Conservation (phyloP, 2,797 vertebrate species). For the Pogoniulus pusillus region DNA sequence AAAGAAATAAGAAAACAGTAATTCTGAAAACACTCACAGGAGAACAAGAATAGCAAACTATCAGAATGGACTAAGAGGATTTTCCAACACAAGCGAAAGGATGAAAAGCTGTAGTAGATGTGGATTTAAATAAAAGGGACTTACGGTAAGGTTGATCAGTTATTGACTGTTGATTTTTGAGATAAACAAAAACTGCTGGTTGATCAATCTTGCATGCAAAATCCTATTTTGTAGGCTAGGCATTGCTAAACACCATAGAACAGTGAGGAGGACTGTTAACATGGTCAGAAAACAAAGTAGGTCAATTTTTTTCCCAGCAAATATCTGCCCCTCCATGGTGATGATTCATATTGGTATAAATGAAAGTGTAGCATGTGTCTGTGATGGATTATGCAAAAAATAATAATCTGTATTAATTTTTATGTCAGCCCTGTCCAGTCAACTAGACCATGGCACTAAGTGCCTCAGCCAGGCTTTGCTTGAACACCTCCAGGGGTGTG, state of each 20-base stretch:
- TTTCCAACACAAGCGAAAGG: background rate
- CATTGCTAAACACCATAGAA: background rate
- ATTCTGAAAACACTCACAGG: background rate
- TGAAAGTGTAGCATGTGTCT: background rate
- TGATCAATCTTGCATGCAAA: background rate
- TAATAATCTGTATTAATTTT: too few species aligned
- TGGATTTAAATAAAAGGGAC: background rate
- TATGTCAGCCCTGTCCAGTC: too few species aligned
- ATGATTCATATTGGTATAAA: background rate
- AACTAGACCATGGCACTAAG: too few species aligned
- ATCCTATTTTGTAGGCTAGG: background rate
- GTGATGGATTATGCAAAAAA: too few species aligned
- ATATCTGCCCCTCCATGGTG: rapidly evolving
- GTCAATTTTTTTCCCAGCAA: background rate
- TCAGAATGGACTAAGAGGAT: background rate
- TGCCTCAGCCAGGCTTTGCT: too few species aligned
- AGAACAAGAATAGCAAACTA: background rate
- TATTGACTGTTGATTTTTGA: background rate
- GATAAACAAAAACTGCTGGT: background rate
- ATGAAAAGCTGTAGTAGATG: background rate
- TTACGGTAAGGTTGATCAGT: background rate
- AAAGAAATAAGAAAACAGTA: background rate
- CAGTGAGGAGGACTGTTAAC: background rate
- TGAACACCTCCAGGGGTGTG: too few species aligned
- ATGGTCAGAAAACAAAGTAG: background rate